Base-by-base conservation (phyloP, 2,113 vertebrate species). In the Cathartes aura region DNA sequence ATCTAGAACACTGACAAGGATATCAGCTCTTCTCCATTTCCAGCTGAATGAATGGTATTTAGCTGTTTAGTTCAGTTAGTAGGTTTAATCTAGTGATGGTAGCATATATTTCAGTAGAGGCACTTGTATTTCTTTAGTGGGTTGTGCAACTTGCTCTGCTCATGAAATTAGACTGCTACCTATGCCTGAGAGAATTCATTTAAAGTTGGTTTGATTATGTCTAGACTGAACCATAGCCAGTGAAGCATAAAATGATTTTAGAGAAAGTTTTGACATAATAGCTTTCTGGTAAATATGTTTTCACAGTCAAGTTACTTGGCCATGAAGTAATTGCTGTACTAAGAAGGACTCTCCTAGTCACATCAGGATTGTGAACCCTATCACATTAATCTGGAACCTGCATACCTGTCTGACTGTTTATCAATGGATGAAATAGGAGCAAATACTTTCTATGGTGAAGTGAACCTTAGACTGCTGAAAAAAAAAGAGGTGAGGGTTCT, bases 191-290 rank as follows among this genome's bases (percentile, higher is more conserved):
- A 97, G 89, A 90, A 90, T 94, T 92, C 36, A 88, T 96, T 96
- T 96, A 75, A 93, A 86, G 32, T 90, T 82, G 36, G 23, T 90
- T 92, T 95, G 85, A 93, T 92, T 93, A 86, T 90, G 88, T 80
- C 73, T 95, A 80, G 70, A 64, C 90, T 82, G 66, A 97, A 68
- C 74, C 74, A 80, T 17, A 88, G 16, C 18, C 66, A 92, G 36
- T 80, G 82, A 82, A 95, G 90, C 82, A 90, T 73, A 93, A 96
- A 96, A 93, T 96, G 8, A 90, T 92, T 96, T 96, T 83, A 82
- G 53, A 90, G 72, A 88, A 95, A 92, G 74, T 90, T 88, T 95
- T 96, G 48, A 80, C 53, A 72, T 83, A 97, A 92, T 60, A 92
- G 53, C 43, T 96, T 64, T 59, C 74, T 92, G 62, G 79, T 92